Evolutionary conservation across 1,140 invertebrate species (phyloP), one percentile per base, ranked within the genome.

Genomic region (Choristoneura fumiferana): DNA sequence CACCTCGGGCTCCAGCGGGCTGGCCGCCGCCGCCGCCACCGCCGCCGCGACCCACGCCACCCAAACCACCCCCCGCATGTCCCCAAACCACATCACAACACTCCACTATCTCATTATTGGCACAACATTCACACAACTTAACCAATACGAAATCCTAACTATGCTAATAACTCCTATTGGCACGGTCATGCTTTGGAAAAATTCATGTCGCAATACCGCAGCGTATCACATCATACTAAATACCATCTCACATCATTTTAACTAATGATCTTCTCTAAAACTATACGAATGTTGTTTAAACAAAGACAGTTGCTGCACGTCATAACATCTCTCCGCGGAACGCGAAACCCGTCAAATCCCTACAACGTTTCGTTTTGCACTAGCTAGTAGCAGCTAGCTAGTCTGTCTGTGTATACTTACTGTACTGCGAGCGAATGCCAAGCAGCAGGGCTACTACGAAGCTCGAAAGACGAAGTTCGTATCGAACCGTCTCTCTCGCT

Each of bases 21-120:
- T 71, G 60, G 76, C 75, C 57, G 73, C 66, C 62, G 78, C 73
- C 38, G 65, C 73, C 54, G 70, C 65, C 68, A 85, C 65, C 63
- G 78, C 82, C 58, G 70, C 71, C 73, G 84, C 74, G 38, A 77
- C 78, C 73, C 81, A 76, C 58, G 78, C 71, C 64, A 68, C 73
- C 83, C 82, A 86, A 67, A 88, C 67, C 76, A 83, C 80, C 54
- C 82, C 76, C 85, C 85, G 84, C 82, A 89, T 85, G 86, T 89
- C 83, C 85, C 85, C 85, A 76, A 86, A 79, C 82, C 84, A 83
- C 86, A 88, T 88, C 85, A 88, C 85, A 86, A 73, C 82, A 88
- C 84, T 81, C 73, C 84, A 88, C 85, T 88, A 88, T 88, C 85
- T 88, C 85, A 88, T 88, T 81, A 85, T 88, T 87, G 82, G 79